These are phyloP conservation scores for Thalassarche chlororhynchos DNA, from an alignment of 2,113 vertebrate genomes.

Conservation along the genomic window DNA sequence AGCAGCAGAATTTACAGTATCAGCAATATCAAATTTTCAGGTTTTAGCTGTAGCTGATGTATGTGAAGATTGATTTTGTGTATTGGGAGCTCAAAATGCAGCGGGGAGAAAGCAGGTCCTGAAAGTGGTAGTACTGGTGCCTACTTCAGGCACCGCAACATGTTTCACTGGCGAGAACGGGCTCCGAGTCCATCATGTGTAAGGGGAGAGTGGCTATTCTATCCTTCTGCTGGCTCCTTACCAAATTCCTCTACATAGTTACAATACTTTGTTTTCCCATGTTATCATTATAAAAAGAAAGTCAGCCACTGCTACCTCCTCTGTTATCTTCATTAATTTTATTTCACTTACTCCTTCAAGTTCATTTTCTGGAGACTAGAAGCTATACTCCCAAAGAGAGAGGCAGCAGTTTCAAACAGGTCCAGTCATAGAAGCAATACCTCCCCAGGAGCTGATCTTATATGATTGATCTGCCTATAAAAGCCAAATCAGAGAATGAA, in stretches of 20 bases:
- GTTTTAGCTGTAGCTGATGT: neutral
- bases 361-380: neutral
- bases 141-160: neutral
- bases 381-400: neutral
- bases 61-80: neutral
- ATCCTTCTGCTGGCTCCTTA: neutral
- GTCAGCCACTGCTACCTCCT: neutral
- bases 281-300: neutral
- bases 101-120: neutral
- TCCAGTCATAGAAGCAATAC: neutral
- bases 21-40: neutral
- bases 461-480: constrained; percentile 24
- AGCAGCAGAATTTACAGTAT: neutral
- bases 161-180: neutral
- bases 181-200: accelerated
- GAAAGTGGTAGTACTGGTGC: neutral
- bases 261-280: neutral
- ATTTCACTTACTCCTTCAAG: neutral
- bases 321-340: neutral
- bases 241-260: neutral
- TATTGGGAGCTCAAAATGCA: neutral
- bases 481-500: constrained; percentile 25
- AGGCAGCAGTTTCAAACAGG: neutral
- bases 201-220: neutral
- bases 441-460: neutral